These are phyloP conservation scores for Limulus polyphemus DNA, from an alignment of 2,888 invertebrate genomes.

Conservation along the genomic window DNA sequence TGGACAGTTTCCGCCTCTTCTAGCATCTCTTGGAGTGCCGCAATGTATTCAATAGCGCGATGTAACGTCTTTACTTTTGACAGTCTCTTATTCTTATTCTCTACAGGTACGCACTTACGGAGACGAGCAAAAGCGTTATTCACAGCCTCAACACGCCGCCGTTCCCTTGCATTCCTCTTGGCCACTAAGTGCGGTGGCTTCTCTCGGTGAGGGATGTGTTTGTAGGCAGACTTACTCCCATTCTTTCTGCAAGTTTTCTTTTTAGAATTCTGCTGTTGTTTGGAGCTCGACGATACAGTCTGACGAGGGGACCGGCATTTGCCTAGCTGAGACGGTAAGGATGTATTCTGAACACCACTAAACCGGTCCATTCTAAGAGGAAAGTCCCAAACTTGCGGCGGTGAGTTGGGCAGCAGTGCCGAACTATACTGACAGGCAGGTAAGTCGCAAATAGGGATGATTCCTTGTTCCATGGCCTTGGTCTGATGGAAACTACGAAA, in stretches of 20 bases:
- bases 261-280: too few relatives aligned
- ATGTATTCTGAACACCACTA: too few relatives aligned
- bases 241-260: not conserved
- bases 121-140: conserved; percentile 49
- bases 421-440: too few relatives aligned
- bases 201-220: conserved; percentile 37
- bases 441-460: too few relatives aligned
- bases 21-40: conserved; percentile 41
- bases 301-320: too few relatives aligned
- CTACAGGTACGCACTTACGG: conserved; percentile 47
- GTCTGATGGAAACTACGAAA: too few relatives aligned
- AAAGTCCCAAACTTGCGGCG: too few relatives aligned
- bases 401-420: too few relatives aligned
- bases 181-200: conserved; percentile 48
- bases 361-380: too few relatives aligned
- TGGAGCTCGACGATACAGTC: too few relatives aligned
- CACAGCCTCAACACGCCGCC: conserved; percentile 51
- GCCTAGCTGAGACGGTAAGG: too few relatives aligned
- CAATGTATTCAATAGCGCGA: conserved; percentile 49
- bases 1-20: conserved; percentile 18
- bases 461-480: too few relatives aligned
- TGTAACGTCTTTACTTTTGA: conserved; percentile 53
- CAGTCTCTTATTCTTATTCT: conserved; percentile 44
- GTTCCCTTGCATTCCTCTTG: conserved; percentile 48
- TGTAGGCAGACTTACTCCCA: conserved; percentile 23